A percentile compares a stretch with the other conserved stretches of the same genome.
phyloP scores from a whole-genome alignment of 92 coral and sea anemone genomes.

The Plumapathes pennacea region DNA sequence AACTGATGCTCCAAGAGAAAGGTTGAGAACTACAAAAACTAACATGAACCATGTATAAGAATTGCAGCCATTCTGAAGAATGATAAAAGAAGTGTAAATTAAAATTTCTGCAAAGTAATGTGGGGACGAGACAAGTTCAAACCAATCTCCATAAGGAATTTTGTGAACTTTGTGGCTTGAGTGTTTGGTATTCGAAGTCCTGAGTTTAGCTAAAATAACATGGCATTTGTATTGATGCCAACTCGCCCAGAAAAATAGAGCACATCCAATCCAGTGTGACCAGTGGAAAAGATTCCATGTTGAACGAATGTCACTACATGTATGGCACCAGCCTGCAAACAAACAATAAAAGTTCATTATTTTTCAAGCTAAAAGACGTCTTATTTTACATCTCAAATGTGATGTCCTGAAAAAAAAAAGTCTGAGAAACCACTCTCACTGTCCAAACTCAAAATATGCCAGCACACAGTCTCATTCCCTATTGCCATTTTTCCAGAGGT shows the following conservation, averaged over 20 bases:
- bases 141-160: conserved; percentile 95
- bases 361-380: too few relatives aligned
- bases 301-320: conserved; percentile 10
- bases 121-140: conserved; percentile 83
- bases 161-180: conserved; percentile 46
- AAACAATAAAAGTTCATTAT: background rate
- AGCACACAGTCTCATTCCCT: too few relatives aligned
- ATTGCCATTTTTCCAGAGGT: too few relatives aligned
- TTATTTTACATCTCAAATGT: too few relatives aligned
- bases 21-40: conserved; percentile 70
- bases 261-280: conserved; percentile 53
- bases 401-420: too few relatives aligned
- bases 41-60: conserved; percentile 64
- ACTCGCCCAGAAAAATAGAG: conserved; percentile 80
- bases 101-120: conserved; percentile 94
- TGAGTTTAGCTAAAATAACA: conserved; percentile 69
- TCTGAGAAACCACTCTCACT: too few relatives aligned
- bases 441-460: too few relatives aligned
- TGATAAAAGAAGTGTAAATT: conserved; percentile 74
- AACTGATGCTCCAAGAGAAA: conserved; percentile 69
- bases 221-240: conserved; percentile 90
- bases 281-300: conserved; percentile 10
- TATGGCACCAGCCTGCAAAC: conserved; percentile 28
- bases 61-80: conserved; percentile 61
- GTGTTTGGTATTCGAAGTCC: conserved; percentile 27